phyloP scores from a whole-genome alignment of 2,797 vertebrate species.

The Siniperca obscura region DNA sequence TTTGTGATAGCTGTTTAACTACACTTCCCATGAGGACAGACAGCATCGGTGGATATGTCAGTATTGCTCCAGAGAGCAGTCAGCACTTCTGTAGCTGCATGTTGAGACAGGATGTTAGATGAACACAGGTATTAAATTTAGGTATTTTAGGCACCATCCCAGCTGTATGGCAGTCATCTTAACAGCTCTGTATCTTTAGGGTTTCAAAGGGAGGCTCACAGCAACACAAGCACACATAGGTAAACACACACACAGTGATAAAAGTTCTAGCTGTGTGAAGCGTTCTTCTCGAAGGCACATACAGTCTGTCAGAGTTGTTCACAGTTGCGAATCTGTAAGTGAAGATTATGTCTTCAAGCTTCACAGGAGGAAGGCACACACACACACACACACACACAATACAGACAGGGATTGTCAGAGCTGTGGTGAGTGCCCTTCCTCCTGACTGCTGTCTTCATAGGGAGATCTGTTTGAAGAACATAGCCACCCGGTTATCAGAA shows the following conservation, averaged over 20 bases:
- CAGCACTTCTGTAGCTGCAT: conserved; percentile 41
- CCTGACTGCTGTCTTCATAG: conserved; percentile 57
- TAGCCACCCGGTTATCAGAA: conserved; percentile 31
- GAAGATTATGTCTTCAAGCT: conserved; percentile 53
- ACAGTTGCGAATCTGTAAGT: conserved; percentile 41
- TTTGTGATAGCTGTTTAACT: conserved; percentile 68
- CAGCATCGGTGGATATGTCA: conserved; percentile 53
- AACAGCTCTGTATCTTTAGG: conserved; percentile 33
- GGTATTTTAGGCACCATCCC: conserved; percentile 49
- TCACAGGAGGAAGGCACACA: conserved; percentile 13
- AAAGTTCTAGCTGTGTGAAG: conserved; percentile 49
- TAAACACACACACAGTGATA: conserved; percentile 29
- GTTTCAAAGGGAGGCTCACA: conserved; percentile 26
- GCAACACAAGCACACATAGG: conserved; percentile 16
- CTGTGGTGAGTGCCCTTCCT: conserved; percentile 34
- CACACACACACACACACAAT: conserved; percentile 10
- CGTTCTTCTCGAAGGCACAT: conserved; percentile 40
- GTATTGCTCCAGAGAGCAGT: conserved; percentile 50
- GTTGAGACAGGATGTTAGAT: conserved; percentile 53
- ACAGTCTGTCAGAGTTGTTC: conserved; percentile 58
- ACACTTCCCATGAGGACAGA: conserved; percentile 66
- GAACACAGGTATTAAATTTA: conserved; percentile 61
- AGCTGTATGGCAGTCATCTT: conserved; percentile 36
- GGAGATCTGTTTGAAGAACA: conserved; percentile 57
- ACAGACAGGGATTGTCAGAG: conserved; percentile 36